Evolutionary conservation across 2,797 vertebrate species (phyloP).

Genomic region (Sternotherus odoratus): DNA sequence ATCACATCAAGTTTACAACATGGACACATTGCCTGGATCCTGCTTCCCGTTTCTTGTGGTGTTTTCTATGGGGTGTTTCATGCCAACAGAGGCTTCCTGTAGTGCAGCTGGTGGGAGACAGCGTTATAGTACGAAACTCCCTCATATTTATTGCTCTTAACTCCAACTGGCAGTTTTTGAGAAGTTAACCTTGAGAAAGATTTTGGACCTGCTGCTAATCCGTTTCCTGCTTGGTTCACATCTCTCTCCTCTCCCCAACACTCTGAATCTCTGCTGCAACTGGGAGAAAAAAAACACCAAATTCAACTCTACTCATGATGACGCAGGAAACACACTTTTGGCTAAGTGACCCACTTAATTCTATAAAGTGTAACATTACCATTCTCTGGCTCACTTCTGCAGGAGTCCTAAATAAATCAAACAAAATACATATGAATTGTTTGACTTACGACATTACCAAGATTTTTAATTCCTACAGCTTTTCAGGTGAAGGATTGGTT

Average conservation of each 20-base stretch:
- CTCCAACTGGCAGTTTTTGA: neutral
- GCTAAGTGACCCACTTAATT: neutral
- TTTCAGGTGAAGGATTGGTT: neutral
- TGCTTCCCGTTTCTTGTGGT: conserved; percentile 46
- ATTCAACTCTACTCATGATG: neutral
- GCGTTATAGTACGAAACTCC: neutral
- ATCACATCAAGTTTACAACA: neutral
- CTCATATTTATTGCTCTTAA: neutral
- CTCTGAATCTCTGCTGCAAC: conserved; percentile 5
- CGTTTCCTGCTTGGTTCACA: conserved; percentile 30
- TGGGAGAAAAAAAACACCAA: conserved; percentile 16
- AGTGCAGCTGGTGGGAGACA: conserved; percentile 34
- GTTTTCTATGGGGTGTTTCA: conserved; percentile 49
- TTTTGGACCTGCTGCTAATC: neutral
- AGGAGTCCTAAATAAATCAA: neutral
- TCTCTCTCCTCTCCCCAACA: neutral
- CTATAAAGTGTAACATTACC: neutral
- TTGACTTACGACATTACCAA: neutral
- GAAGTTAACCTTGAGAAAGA: neutral
- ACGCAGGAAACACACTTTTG: neutral
- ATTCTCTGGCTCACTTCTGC: neutral
- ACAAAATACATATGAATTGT: neutral
- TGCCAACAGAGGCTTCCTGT: conserved; percentile 59
- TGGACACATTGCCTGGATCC: neutral
- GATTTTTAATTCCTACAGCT: neutral